A percentile compares a stretch with the other conserved stretches of the same genome.
phyloP scores from a whole-genome alignment of 2,113 vertebrate genomes.

The Oncorhynchus gorbuscha region DNA sequence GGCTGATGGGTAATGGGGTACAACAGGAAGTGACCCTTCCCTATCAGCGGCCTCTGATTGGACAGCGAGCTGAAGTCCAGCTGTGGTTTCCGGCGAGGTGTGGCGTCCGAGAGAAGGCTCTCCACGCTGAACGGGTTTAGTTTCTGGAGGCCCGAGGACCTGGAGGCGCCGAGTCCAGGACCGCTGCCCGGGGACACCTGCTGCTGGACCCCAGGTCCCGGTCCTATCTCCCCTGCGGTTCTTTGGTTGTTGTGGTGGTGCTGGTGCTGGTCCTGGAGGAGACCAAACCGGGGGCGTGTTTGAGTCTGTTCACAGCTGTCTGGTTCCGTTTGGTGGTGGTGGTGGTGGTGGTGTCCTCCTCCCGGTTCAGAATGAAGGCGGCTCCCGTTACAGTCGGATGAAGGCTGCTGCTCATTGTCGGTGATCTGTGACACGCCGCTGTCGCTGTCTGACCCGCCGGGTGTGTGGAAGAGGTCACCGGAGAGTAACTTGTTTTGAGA shows the following conservation, averaged over 20 bases:
- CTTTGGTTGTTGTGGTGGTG: conserved; percentile 82
- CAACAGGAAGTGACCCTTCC: conserved; percentile 92
- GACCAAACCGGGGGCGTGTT: conserved; percentile 56
- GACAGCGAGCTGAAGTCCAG: conserved; percentile 77
- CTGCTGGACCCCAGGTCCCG: conserved; percentile 72
- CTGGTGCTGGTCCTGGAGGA: conserved; percentile 81
- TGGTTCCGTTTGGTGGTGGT: conserved; percentile 79
- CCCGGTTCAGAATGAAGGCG: conserved; percentile 52
- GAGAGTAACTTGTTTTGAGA: conserved; percentile 83
- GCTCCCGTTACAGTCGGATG: conserved; percentile 65
- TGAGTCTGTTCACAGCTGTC: conserved; percentile 77
- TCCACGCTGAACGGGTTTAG: conserved; percentile 94
- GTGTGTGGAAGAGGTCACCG: conserved; percentile 89
- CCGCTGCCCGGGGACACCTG: conserved; percentile 74
- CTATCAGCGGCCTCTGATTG: conserved; percentile 85
- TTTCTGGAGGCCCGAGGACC: conserved; percentile 80
- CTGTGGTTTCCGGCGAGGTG: conserved; percentile 84
- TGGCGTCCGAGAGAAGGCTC: conserved; percentile 89
- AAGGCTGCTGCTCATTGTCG: conserved; percentile 71
- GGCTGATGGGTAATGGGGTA: conserved; percentile 93
- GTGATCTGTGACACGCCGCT: conserved; percentile 85
- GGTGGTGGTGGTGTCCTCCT: conserved; percentile 70
- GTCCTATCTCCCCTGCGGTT: conserved; percentile 64
- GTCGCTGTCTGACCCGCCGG: conserved; percentile 92
- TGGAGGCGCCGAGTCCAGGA: conserved; percentile 62